Conservation (phyloP, 2,113 vertebrate genomes). For the Crotalus viridis region DNA sequence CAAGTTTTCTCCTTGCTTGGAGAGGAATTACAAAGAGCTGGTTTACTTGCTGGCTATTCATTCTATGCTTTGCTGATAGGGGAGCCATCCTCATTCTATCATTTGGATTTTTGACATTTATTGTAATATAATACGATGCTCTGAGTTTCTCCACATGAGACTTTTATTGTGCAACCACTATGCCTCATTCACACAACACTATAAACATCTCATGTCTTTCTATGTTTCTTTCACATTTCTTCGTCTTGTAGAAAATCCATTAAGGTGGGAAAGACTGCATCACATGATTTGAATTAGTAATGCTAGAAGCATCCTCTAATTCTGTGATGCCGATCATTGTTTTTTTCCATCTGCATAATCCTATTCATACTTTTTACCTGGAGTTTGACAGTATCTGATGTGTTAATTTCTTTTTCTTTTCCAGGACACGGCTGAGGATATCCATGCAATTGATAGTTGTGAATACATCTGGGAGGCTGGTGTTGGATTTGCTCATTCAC, state of each 20-base stretch:
- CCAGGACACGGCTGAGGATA: constrained; percentile 90
- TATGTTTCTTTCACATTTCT: background rate
- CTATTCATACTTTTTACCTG: background rate
- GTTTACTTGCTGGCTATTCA: background rate
- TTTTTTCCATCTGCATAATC: background rate
- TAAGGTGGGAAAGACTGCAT: background rate
- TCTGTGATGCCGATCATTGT: background rate
- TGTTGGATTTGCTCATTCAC: constrained; percentile 95
- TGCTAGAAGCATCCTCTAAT: background rate
- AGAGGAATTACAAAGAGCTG: background rate
- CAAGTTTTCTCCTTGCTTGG: background rate
- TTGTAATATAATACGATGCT: background rate
- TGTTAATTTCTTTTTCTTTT: constrained; percentile 5
- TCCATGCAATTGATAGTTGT: constrained; percentile 96
- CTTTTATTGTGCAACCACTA: background rate
- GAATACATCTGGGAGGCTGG: constrained; percentile 99
- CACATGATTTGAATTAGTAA: background rate
- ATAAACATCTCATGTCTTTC: background rate
- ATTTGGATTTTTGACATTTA: background rate
- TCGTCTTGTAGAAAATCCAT: background rate
- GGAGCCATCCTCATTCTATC: background rate
- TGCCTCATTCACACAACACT: background rate
- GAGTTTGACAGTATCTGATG: background rate
- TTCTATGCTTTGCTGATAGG: background rate
- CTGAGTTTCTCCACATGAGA: background rate